Evolutionary conservation across 2,888 invertebrate species (phyloP), one percentile per base, ranked within the genome.

Genomic region (Spilosoma lubricipeda): DNA sequence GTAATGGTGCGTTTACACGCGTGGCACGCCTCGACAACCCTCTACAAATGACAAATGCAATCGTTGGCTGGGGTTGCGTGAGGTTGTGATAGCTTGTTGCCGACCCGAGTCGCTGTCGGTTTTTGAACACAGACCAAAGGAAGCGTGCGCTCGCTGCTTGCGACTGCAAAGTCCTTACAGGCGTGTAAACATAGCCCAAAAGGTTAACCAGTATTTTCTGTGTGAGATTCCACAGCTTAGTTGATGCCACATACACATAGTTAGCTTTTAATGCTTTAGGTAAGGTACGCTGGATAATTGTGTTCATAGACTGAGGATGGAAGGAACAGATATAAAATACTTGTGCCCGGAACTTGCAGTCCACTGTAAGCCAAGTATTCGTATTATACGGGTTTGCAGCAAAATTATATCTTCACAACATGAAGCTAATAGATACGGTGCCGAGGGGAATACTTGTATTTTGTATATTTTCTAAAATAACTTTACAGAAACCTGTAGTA

Each of bases 221-320:
- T 83, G 92, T 87, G 90, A 89, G 90, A 92, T 93, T 94, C 93
- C 92, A 92, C 91, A 83, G 88, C 88, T 90, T 90, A 91, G 90
- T 92, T 94, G 90, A 95, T 95, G 95, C 95, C 94, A 95, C 95
- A 92, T 94, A 93, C 91, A 94, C 91, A 94, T 89, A 93, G 91
- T 92, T 95, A 95, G 95, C 95, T 95, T 95, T 82, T 95, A 95
- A 95, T 90, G 95, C 95, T 95, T 94, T 95, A 95, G 95, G 84
- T 95, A 95, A 95, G 95, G 92, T 94, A 93, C 90, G 94, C 93
- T 93, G 95, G 93, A 93, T 93, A 91, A 94, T 94, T 95, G 95
- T 95, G 95, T 95, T 95, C 94, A 95, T 93, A 93, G 95, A 94
- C 94, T 94, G 95, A 95, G 88, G 89, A 81, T 78, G 65, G 88